Evolutionary conservation across 1,140 invertebrate genomes (phyloP).

Genomic region (Anadara kagoshimensis): DNA sequence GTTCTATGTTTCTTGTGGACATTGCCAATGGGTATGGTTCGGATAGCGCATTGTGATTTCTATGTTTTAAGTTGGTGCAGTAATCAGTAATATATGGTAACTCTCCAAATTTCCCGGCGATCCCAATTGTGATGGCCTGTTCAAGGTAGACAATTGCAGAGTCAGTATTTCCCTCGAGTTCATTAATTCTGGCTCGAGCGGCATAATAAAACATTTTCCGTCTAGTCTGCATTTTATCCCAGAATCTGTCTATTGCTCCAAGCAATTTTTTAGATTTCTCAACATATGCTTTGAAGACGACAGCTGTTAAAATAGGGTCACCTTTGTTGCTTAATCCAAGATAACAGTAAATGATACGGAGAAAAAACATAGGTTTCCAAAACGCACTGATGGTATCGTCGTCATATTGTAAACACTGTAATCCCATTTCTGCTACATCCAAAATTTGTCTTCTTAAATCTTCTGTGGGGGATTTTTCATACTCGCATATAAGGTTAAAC

Average conservation of each 20-base stretch:
- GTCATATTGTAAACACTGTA: conserved; percentile 15
- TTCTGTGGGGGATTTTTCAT: conserved; percentile 14
- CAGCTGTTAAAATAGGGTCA: conserved; percentile 6
- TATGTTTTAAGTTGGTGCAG: not conserved
- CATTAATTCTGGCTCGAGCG: conserved; percentile 2
- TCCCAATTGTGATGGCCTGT: not conserved
- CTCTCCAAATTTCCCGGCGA: not conserved
- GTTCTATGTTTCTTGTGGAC: too few relatives aligned
- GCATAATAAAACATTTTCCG: conserved; percentile 27
- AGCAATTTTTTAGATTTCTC: not conserved
- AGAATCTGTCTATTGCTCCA: conserved; percentile 6
- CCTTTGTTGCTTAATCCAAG: conserved; percentile 25
- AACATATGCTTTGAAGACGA: not conserved
- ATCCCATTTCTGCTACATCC: conserved; percentile 2
- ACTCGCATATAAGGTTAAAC: conserved; percentile 17
- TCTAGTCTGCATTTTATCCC: conserved; percentile 15
- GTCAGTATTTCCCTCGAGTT: conserved; percentile 2
- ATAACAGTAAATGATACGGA: conserved; percentile 22
- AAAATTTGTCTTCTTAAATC: conserved; percentile 1
- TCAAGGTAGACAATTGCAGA: not conserved
- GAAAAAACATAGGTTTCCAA: conserved; percentile 25
- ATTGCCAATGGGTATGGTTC: too few relatives aligned
- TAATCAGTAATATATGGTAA: not conserved
- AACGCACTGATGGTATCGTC: not conserved
- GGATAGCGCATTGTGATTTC: too few relatives aligned